Percentiles rank a stretch among this genome's conserved stretches.
Conservation (phyloP, 2,113 vertebrate species). For the Pteronura brasiliensis region DNA sequence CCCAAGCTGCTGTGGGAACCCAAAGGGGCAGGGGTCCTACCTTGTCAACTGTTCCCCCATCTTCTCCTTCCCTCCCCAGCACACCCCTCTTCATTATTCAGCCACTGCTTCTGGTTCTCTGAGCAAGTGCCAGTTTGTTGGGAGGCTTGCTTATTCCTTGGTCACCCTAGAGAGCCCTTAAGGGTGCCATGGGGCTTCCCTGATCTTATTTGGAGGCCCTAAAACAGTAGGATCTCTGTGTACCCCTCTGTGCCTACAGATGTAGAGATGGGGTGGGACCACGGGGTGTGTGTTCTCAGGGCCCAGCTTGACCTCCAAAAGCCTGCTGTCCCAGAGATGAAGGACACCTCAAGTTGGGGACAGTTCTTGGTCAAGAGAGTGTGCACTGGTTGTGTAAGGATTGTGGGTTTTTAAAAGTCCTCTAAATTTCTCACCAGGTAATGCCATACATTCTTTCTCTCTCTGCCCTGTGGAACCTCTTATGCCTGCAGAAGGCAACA, state of each 20-base stretch:
- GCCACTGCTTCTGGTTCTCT: background rate
- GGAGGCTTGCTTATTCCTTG: background rate
- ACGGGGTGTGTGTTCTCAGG: background rate
- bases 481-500: background rate
- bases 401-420: conserved; percentile 45
- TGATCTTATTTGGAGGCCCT: background rate
- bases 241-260: background rate
- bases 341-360: background rate
- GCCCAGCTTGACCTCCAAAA: background rate
- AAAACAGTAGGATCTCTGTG: background rate
- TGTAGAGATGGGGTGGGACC: background rate
- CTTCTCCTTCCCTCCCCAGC: too few species aligned
- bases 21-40: rapidly evolving
- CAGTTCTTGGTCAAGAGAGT: conserved; percentile 33
- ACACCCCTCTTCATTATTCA: background rate
- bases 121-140: background rate
- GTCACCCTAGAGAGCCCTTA: background rate
- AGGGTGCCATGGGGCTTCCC: background rate
- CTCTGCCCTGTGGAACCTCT: conserved; percentile 7
- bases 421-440: conserved; percentile 46
- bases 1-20: background rate
- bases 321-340: background rate
- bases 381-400: background rate
- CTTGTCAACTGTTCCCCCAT: background rate
- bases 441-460: background rate